A percentile compares a stretch with the other conserved stretches of the same genome.
These are phyloP conservation scores for Lepus americanus DNA, from an alignment of 2,113 vertebrate species.

Conservation along the genomic window DNA sequence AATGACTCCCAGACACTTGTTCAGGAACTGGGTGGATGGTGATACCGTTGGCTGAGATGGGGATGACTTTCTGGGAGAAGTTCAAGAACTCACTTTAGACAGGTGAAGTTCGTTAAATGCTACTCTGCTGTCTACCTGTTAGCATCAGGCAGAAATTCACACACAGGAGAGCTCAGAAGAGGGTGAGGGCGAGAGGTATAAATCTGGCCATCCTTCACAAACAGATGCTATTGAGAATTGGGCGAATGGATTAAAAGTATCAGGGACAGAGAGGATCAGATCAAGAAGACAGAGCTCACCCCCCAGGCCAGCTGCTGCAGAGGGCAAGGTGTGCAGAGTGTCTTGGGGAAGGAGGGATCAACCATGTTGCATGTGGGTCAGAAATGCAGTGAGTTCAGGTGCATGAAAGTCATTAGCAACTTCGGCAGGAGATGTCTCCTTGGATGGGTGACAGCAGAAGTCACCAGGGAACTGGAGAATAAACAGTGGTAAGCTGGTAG, in stretches of 20 bases:
- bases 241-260: not conserved
- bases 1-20: not conserved
- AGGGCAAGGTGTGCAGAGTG: not conserved
- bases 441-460: not conserved
- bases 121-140: not conserved
- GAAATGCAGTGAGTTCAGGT: not conserved
- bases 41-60: not conserved
- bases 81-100: not conserved
- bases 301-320: not conserved
- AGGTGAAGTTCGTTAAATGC: not conserved
- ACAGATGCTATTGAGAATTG: not conserved
- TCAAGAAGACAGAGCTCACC: not conserved
- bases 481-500: not conserved
- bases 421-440: not conserved
- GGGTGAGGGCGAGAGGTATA: not conserved
- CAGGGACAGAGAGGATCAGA: not conserved
- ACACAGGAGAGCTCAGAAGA: not conserved
- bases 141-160: not conserved
- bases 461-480: constrained; percentile 1
- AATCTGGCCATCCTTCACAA: not conserved
- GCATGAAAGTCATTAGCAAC: not conserved
- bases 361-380: not conserved
- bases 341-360: not conserved
- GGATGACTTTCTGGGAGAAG: not conserved
- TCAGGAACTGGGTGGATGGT: not conserved